These are phyloP conservation scores for Trematomus loennbergii DNA, from an alignment of 2,113 vertebrate species.

Conservation along the genomic window DNA sequence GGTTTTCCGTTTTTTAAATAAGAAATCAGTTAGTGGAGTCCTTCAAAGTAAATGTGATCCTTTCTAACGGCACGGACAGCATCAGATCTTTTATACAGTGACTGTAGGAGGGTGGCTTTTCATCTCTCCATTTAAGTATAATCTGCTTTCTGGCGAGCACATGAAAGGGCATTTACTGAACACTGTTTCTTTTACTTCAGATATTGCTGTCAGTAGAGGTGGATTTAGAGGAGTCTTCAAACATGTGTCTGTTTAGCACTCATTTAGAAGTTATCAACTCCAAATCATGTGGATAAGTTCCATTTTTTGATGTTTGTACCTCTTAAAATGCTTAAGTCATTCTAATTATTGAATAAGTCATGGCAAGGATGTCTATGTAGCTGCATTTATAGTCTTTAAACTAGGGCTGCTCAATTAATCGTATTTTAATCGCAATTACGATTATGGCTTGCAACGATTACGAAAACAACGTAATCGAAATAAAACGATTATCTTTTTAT, in stretches of 20 bases:
- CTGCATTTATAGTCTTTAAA: not conserved
- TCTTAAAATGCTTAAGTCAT: not conserved
- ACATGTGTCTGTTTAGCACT: not conserved
- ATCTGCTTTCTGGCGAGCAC: constrained; percentile 14
- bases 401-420: too few relatives aligned
- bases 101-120: not conserved
- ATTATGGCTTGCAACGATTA: too few relatives aligned
- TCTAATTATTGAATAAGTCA: not conserved
- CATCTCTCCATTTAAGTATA: constrained; percentile 9
- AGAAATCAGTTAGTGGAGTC: constrained; percentile 2
- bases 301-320: not conserved
- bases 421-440: too few relatives aligned
- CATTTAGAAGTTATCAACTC: not conserved
- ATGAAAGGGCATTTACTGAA: not conserved
- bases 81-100: constrained; percentile 18
- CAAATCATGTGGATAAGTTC: not conserved
- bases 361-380: too few relatives aligned
- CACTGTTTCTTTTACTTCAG: not conserved
- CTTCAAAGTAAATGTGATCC: constrained; percentile 28
- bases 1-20: constrained; percentile 14
- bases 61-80: constrained; percentile 7
- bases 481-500: too few relatives aligned
- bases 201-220: not conserved
- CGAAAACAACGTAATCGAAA: too few relatives aligned
- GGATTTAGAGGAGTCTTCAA: not conserved